A percentile compares a stretch with the other conserved stretches of the same genome.
phyloP scores from a whole-genome alignment of 2,888 invertebrate species.

The Patella depressa region DNA sequence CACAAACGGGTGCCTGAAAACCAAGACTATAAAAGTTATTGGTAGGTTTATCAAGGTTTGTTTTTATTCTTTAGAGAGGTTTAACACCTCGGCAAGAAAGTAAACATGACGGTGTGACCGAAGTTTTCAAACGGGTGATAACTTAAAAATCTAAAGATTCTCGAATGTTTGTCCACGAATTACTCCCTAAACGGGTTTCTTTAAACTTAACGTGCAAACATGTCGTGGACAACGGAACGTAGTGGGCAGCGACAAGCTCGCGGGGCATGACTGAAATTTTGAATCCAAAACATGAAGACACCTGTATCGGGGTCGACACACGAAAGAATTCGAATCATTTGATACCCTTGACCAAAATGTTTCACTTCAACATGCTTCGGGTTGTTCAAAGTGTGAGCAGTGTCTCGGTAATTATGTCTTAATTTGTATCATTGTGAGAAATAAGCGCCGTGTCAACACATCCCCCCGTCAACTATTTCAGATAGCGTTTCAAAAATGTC shows the following conservation, averaged over 20 bases:
- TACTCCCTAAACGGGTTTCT: conserved; percentile 2
- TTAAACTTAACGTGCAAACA: conserved; percentile 1
- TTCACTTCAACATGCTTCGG: background rate
- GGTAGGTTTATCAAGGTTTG: background rate
- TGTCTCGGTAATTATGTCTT: background rate
- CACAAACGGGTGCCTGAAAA: no score
- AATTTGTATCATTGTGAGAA: background rate
- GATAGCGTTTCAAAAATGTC: no score
- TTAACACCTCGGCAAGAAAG: background rate
- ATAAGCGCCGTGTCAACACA: background rate
- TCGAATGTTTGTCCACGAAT: background rate
- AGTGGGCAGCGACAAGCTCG: background rate
- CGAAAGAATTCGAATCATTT: background rate
- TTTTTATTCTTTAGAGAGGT: background rate
- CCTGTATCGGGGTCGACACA: background rate
- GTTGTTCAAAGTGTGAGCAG: background rate
- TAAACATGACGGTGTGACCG: conserved; percentile 1
- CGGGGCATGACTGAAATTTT: background rate
- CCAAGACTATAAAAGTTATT: background rate
- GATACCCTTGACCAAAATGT: background rate
- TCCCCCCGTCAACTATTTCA: no score
- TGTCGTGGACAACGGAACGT: background rate
- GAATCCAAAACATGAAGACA: background rate
- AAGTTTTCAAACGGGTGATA: conserved; percentile 10
- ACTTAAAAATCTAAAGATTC: conserved; percentile 3